Evolutionary conservation across 2,888 invertebrate species (phyloP).

Genomic region (Trachelus iudaicus): DNA sequence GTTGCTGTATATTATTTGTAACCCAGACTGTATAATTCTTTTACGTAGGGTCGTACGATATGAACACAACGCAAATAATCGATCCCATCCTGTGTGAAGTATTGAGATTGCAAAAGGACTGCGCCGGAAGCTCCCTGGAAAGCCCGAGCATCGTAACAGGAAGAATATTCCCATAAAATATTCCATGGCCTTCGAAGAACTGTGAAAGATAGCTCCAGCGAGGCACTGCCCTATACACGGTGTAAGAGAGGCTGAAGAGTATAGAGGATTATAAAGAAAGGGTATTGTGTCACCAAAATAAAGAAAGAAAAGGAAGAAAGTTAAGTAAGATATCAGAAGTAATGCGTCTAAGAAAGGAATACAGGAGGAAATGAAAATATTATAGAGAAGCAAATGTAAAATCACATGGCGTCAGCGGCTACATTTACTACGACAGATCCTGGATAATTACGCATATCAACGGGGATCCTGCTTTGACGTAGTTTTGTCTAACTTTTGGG

Average conservation of each 20-base stretch:
- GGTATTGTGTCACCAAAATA: background rate
- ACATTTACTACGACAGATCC: background rate
- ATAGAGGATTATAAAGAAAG: background rate
- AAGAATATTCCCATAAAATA: background rate
- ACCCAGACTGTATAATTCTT: too few relatives aligned
- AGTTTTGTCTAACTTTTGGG: background rate
- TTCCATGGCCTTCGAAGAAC: background rate
- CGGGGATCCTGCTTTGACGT: background rate
- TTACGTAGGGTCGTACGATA: background rate
- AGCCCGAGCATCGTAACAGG: background rate
- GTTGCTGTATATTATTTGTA: too few relatives aligned
- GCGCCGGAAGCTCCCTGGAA: background rate
- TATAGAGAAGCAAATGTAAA: background rate
- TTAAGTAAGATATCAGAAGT: background rate
- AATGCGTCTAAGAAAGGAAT: background rate
- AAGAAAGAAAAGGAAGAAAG: background rate
- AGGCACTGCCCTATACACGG: background rate
- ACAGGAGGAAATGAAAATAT: background rate
- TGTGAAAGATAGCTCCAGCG: background rate
- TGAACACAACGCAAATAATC: background rate
- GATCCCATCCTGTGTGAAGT: background rate
- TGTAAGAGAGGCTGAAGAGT: background rate
- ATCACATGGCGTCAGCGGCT: background rate
- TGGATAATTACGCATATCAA: background rate
- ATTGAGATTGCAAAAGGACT: background rate